phyloP scores from a whole-genome alignment of 23 tunicate species.

The Trididemnum nubilum region DNA sequence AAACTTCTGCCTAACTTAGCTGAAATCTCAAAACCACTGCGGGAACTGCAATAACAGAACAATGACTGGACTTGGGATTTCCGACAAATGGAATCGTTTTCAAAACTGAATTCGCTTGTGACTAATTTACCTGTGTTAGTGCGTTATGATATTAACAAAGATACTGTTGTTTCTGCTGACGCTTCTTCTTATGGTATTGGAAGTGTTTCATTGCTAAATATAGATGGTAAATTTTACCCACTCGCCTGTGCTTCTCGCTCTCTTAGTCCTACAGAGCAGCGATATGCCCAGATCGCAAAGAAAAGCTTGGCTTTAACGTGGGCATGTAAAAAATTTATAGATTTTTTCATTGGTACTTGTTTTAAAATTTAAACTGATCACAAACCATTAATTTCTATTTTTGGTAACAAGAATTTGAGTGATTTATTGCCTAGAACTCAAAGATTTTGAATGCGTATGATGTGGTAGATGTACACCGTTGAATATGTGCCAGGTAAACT shows the following conservation, averaged over 20 bases:
- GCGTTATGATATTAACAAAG: not conserved
- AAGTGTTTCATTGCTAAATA: constrained; percentile 19
- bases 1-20: constrained; percentile 16
- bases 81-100: not conserved
- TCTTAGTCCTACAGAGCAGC: constrained; percentile 10
- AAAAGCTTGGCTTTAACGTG: constrained; percentile 24
- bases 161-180: constrained; percentile 39
- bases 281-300: constrained; percentile 34
- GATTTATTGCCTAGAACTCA: constrained; percentile 14
- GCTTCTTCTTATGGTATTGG: constrained; percentile 24
- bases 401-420: constrained; percentile 19
- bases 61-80: not conserved
- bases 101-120: not conserved
- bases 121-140: not conserved
- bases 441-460: constrained; percentile 12
- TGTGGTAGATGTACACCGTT: constrained; percentile 19
- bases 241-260: constrained; percentile 31
- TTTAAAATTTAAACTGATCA: constrained; percentile 37
- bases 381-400: constrained; percentile 30
- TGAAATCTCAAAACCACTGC: constrained; percentile 9
- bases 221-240: not conserved
- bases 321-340: constrained; percentile 1
- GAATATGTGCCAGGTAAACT: constrained; percentile 27
- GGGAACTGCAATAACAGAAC: not conserved
- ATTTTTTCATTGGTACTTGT: not conserved